A percentile compares a stretch with the other conserved stretches of the same genome.
Conservation (phyloP, 2,797 vertebrate genomes). For the Dicrostonyx torquatus region DNA sequence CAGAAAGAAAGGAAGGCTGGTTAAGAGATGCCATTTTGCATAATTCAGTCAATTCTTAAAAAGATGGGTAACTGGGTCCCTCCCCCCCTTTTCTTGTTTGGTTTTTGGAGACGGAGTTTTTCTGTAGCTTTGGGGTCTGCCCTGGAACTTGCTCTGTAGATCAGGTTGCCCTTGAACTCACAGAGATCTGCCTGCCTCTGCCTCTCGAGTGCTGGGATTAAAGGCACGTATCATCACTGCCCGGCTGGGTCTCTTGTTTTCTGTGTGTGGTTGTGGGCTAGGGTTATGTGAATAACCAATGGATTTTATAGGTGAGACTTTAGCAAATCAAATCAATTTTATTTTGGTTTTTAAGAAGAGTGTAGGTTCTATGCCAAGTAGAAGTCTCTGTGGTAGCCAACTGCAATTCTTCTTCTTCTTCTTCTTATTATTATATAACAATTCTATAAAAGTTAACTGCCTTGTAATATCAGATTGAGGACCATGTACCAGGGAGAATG, state of each 20-base stretch:
- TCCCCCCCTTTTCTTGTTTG: too few relatives aligned
- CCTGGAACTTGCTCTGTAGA: too few relatives aligned
- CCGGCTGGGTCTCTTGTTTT: background rate
- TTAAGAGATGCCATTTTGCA: constrained; percentile 38
- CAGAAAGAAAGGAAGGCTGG: background rate
- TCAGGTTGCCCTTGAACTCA: too few relatives aligned
- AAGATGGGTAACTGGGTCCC: background rate
- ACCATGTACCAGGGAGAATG: background rate
- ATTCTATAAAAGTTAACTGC: constrained; percentile 19
- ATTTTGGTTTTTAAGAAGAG: constrained; percentile 54
- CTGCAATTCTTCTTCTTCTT: too few relatives aligned
- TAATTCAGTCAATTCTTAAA: constrained; percentile 14
- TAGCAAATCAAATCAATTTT: constrained; percentile 57
- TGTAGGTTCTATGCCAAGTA: constrained; percentile 36
- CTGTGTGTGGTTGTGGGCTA: background rate
- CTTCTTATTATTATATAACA: too few relatives aligned
- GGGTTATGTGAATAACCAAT: background rate
- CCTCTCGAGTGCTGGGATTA: too few relatives aligned
- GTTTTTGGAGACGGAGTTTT: too few relatives aligned
- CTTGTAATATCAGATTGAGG: background rate
- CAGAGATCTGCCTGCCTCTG: too few relatives aligned
- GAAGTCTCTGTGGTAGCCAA: constrained; percentile 37
- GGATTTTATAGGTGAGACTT: constrained; percentile 30
- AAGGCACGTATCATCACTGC: too few relatives aligned
- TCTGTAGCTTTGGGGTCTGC: too few relatives aligned